These are phyloP conservation scores for Crotalus horridus DNA, from an alignment of 2,113 vertebrate species.

Conservation along the genomic window DNA sequence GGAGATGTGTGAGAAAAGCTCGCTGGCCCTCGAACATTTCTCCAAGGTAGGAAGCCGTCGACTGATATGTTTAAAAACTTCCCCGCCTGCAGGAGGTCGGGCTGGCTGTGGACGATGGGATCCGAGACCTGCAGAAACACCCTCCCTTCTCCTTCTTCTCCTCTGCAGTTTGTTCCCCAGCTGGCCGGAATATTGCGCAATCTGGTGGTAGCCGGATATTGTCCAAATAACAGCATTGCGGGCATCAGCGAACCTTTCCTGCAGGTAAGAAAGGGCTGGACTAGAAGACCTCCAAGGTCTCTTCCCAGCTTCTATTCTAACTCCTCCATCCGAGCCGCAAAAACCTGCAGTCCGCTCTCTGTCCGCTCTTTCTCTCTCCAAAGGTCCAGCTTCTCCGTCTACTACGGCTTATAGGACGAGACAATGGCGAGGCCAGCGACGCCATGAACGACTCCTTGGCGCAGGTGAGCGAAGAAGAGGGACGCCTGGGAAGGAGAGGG, in stretches of 20 bases:
- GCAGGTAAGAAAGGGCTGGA: slow-evolving; percentile 68
- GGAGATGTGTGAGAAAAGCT: slow-evolving; percentile 77
- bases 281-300: no score
- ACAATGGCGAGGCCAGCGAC: slow-evolving; percentile 79
- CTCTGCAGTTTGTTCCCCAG: slow-evolving; percentile 76
- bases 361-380: not conserved
- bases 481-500: not conserved
- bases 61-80: no score
- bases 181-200: slow-evolving; percentile 81
- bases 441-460: slow-evolving; percentile 86
- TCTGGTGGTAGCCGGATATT: slow-evolving; percentile 80
- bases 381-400: slow-evolving; percentile 78
- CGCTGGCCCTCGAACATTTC: slow-evolving; percentile 75
- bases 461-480: slow-evolving; percentile 69
- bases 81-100: not conserved
- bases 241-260: slow-evolving; percentile 88
- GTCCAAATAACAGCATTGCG: slow-evolving; percentile 81
- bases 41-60: slow-evolving; percentile 70
- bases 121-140: not conserved
- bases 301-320: no score
- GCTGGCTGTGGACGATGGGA: not conserved
- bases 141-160: not conserved
- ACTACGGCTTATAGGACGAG: slow-evolving; percentile 81
- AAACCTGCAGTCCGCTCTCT: not conserved
- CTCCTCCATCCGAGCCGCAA: not conserved